A percentile compares a stretch with the other conserved stretches of the same genome.
phyloP scores from a whole-genome alignment of 1,140 invertebrate species.

The Dryas iulia region DNA sequence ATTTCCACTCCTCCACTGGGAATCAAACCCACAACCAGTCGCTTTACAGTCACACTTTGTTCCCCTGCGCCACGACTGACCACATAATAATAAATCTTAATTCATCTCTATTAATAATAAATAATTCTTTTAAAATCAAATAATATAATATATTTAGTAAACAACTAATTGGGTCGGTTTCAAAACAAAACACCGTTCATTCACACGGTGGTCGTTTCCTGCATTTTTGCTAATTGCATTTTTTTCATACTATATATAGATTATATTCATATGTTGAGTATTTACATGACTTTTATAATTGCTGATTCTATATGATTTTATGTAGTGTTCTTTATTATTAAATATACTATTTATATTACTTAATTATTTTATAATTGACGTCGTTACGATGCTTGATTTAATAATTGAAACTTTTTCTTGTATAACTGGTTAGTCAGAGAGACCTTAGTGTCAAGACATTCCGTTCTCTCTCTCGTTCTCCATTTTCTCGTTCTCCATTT shows the following conservation, averaged over 20 bases:
- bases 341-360: neutral
- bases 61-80: too few species aligned
- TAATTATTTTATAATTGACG: neutral
- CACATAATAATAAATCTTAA: too few species aligned
- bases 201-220: constrained; percentile 26
- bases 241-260: constrained; percentile 1
- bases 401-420: too few species aligned
- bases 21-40: too few species aligned
- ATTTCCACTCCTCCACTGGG: too few species aligned
- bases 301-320: neutral
- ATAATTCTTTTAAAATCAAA: neutral
- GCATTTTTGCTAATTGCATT: constrained; percentile 22
- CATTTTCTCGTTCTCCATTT: too few species aligned
- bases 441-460: too few species aligned
- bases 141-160: neutral
- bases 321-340: neutral
- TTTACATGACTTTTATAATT: neutral
- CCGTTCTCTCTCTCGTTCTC: too few species aligned
- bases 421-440: too few species aligned
- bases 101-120: too few species aligned
- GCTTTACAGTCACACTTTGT: too few species aligned
- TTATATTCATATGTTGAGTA: neutral
- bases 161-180: constrained; percentile 5
- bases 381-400: neutral
- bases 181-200: constrained; percentile 9